Evolutionary conservation across 2,888 invertebrate genomes (phyloP).

Genomic region (Philonicus albiceps): DNA sequence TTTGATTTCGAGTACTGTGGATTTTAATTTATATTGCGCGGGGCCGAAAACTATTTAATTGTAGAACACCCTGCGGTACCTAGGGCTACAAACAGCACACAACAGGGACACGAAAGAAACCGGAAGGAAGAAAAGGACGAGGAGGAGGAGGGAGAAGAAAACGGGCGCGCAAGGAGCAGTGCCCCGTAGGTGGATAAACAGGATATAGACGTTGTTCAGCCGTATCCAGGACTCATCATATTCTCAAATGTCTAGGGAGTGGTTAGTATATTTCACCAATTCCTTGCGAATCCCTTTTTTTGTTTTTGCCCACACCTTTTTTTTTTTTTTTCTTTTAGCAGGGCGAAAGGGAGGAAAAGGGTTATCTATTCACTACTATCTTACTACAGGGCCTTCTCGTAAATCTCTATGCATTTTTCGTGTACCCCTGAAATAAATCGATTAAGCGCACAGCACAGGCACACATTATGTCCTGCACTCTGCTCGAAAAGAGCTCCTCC

Average conservation of each 20-base stretch:
- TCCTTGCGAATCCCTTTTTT: not conserved
- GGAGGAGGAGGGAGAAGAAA: not conserved
- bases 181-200: not conserved
- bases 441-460: constrained; percentile 22
- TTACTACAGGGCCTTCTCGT: constrained; percentile 23
- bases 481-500: not conserved
- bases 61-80: not conserved
- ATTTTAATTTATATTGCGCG: constrained; percentile 1
- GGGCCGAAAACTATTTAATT: not conserved
- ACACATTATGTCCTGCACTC: constrained; percentile 25
- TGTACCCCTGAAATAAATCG: constrained; percentile 35
- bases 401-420: constrained; percentile 37
- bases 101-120: not conserved
- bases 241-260: constrained; percentile 27
- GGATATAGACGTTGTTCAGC: not conserved
- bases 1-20: not conserved
- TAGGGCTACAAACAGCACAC: not conserved
- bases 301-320: not conserved
- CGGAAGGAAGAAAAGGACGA: not conserved
- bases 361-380: constrained; percentile 29
- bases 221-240: constrained; percentile 1
- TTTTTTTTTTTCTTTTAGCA: no score
- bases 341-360: not conserved
- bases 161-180: not conserved
- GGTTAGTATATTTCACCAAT: constrained; percentile 16